phyloP scores from a whole-genome alignment of 2,113 vertebrate genomes.

The Psittacula cyanocephala region DNA sequence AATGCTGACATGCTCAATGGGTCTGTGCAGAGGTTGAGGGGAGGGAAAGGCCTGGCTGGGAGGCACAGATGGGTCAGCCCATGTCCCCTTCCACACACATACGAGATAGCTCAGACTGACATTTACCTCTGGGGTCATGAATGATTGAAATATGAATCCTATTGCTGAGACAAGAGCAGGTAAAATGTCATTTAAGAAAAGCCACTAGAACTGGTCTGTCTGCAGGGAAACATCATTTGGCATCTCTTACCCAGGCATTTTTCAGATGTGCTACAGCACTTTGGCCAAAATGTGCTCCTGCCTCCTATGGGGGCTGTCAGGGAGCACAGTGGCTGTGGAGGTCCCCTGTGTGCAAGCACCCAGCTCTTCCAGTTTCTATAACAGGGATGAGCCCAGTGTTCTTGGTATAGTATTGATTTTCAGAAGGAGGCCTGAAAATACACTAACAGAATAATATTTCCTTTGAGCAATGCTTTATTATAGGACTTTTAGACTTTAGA shows the following conservation, averaged over 20 bases:
- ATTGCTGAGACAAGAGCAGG: not conserved
- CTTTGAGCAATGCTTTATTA: not conserved
- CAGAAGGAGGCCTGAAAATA: not conserved
- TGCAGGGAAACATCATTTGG: not conserved
- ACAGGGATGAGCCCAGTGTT: not conserved
- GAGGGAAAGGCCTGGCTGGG: too few relatives aligned
- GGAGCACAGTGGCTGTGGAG: not conserved
- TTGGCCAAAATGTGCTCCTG: not conserved
- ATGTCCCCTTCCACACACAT: rapidly evolving
- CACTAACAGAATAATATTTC: not conserved
- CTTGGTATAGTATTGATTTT: not conserved
- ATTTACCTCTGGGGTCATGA: not conserved
- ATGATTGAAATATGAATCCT: not conserved
- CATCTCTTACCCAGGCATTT: not conserved
- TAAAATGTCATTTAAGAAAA: not conserved
- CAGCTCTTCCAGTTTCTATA: not conserved
- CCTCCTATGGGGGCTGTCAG: rapidly evolving
- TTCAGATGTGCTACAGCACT: not conserved
- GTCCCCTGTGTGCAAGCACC: not conserved
- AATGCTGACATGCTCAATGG: rapidly evolving
- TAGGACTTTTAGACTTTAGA: not conserved
- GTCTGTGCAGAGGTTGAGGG: not conserved
- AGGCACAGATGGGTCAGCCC: not conserved
- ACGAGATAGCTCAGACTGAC: not conserved
- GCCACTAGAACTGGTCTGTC: not conserved